Evolutionary conservation across 2,797 vertebrate genomes (phyloP).

Genomic region (Tenualosa thibaudeaui): DNA sequence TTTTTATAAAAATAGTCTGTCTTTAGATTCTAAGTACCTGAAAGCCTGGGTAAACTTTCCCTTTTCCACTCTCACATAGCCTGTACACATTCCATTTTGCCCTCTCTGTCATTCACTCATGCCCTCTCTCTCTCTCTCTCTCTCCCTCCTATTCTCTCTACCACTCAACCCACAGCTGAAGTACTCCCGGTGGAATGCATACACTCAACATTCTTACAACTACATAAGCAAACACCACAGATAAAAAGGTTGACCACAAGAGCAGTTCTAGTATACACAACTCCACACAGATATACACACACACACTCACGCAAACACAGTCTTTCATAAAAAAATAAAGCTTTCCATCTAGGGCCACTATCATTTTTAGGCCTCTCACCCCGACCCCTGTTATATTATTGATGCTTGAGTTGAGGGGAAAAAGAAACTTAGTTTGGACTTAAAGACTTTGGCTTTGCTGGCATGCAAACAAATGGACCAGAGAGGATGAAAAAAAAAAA

Average conservation of each 20-base stretch:
- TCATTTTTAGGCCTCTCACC: slow-evolving; percentile 47
- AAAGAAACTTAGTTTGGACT: slow-evolving; percentile 57
- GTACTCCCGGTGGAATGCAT: slow-evolving; percentile 67
- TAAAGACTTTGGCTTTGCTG: slow-evolving; percentile 56
- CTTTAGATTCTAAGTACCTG: slow-evolving; percentile 75
- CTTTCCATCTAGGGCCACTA: slow-evolving; percentile 55
- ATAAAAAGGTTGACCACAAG: slow-evolving; percentile 72
- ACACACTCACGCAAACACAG: not conserved
- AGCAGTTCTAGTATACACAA: slow-evolving; percentile 49
- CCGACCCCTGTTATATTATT: slow-evolving; percentile 65
- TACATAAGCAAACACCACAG: slow-evolving; percentile 50
- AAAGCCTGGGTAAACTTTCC: slow-evolving; percentile 74
- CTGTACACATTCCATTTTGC: slow-evolving; percentile 42
- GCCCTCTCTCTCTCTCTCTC: not conserved
- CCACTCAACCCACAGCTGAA: slow-evolving; percentile 58
- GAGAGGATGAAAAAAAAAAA: slow-evolving; percentile 37
- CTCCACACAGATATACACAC: slow-evolving; percentile 34
- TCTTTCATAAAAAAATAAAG: slow-evolving; percentile 64
- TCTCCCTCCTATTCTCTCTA: slow-evolving; percentile 47
- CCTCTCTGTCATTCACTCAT: not conserved
- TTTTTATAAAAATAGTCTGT: slow-evolving; percentile 63
- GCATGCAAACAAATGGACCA: slow-evolving; percentile 50
- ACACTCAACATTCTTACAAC: slow-evolving; percentile 53
- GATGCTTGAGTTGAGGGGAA: slow-evolving; percentile 63
- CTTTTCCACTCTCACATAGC: slow-evolving; percentile 53